Base-by-base conservation (phyloP, 2,888 invertebrate species). In the Drosophila buzzatii region DNA sequence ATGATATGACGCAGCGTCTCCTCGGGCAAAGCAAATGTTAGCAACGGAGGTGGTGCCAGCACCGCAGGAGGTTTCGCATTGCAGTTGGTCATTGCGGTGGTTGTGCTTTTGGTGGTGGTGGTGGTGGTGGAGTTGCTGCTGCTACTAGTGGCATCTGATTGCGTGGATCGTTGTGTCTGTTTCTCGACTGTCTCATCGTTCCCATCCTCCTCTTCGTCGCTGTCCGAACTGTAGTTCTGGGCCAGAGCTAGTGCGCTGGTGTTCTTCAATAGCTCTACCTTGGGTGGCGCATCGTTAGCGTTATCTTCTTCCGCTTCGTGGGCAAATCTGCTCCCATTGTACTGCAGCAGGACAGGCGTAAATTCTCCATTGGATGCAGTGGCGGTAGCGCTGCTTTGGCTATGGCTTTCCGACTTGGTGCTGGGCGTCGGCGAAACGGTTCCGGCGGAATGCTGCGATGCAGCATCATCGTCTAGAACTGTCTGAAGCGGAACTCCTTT, bases 1-100 rank as follows among this genome's bases (percentile, higher is more conserved):
- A 99, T 97, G 10, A 99, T 97, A 23, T 97, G 94, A 90, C 96
- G 96, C 1, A 97, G 94, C 83, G 98, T 98, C 6, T 96, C 96
- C 0, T 98, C 96, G 0, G 99, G 99, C 2, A 95, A 93, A 12
- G 94, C 93, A 35, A 95, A 94, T 0, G 93, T 91, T 44, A 92
- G 61, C 4, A 84, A 45, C 2, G 81, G 68, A 9, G 76, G 79
- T 44, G 82, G 76, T 55, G 81, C 76, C 4, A 79, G 42, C 8
- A n/a, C 55, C 1, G 53, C 58, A 3, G 47, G n/a, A 4, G 61
- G 66, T 8, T 58, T 58, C 8, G 18, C 41, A 55, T 6, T 10
- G 53, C 41, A 7, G 16, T 1, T 37, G 27, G 8, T 41, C 16
- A 14, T 9, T 23, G 44, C n/a, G n/a, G 12, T 35, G 20, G 35